Evolutionary conservation across 1,140 invertebrate species (phyloP).

Genomic region (Eriocheir sinensis): DNA sequence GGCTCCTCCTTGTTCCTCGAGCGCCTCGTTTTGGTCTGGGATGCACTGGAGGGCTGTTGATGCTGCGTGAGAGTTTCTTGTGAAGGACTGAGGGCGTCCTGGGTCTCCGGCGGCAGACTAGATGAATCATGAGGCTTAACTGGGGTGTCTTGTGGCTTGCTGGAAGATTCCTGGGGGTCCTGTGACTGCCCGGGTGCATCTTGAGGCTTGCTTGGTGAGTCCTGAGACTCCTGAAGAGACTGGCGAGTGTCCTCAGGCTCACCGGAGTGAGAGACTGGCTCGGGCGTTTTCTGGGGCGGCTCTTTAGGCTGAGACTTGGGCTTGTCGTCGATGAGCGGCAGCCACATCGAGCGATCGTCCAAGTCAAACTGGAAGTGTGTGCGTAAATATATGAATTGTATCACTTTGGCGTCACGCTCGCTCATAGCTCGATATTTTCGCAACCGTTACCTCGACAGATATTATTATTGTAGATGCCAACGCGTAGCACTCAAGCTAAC

Average conservation of each 20-base stretch:
- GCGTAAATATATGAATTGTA: too few relatives aligned
- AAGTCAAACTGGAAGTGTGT: not conserved
- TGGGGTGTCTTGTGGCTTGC: not conserved
- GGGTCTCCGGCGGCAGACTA: not conserved
- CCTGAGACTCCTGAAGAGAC: not conserved
- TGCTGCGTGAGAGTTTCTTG: too few relatives aligned
- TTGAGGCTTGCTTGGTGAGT: not conserved
- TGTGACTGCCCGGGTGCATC: not conserved
- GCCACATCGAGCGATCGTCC: constrained; percentile 32
- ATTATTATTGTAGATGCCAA: too few relatives aligned
- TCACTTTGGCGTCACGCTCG: too few relatives aligned
- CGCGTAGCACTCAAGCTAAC: too few relatives aligned
- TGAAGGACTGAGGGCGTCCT: not conserved
- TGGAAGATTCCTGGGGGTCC: not conserved
- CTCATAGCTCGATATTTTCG: too few relatives aligned
- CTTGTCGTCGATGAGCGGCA: constrained; percentile 13
- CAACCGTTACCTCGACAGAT: too few relatives aligned
- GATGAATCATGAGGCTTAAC: not conserved
- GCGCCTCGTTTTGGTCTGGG: not conserved
- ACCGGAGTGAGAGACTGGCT: not conserved
- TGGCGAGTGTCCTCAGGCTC: not conserved
- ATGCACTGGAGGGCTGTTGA: too few relatives aligned
- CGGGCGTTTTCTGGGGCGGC: not conserved
- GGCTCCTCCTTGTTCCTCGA: not conserved
- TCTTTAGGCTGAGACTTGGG: not conserved